These are phyloP conservation scores for Martes flavigula DNA, from an alignment of 2,797 vertebrate species.

Conservation along the genomic window DNA sequence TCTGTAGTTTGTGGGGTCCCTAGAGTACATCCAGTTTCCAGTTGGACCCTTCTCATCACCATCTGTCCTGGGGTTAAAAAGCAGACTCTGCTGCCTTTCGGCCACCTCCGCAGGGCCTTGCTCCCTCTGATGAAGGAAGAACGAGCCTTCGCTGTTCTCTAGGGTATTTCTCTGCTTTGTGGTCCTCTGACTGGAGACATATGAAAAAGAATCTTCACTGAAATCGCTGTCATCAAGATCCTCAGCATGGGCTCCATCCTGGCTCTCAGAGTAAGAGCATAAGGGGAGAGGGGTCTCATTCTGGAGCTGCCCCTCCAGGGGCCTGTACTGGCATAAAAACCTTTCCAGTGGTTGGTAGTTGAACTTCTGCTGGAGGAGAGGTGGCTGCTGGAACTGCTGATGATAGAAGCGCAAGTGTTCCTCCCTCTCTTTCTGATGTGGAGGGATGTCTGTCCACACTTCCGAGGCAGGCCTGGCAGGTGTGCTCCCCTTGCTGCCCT, in stretches of 20 bases:
- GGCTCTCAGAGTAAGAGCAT: constrained; percentile 7
- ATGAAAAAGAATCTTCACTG: constrained; percentile 89
- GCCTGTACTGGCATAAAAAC: constrained; percentile 79
- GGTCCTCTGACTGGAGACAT: constrained; percentile 72
- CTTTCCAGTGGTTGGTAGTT: constrained; percentile 83
- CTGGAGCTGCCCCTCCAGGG: constrained; percentile 68
- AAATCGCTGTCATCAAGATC: constrained; percentile 88
- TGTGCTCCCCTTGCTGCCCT: constrained; percentile 41
- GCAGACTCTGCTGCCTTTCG: constrained; percentile 65
- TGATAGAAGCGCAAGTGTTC: constrained; percentile 91
- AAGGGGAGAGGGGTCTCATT: constrained; percentile 22
- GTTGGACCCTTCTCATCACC: constrained; percentile 20
- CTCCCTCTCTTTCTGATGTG: constrained; percentile 86
- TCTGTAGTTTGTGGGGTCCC: constrained; percentile 14
- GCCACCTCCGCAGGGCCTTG: constrained; percentile 49
- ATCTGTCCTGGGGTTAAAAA: constrained; percentile 66
- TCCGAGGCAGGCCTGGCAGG: constrained; percentile 39
- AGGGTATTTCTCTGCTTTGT: constrained; percentile 56
- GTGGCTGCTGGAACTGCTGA: constrained; percentile 91
- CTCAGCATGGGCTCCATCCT: constrained; percentile 80
- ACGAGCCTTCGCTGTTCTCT: constrained; percentile 77
- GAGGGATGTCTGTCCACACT: constrained; percentile 66
- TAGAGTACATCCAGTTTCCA: constrained; percentile 59
- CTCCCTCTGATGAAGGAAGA: constrained; percentile 85
- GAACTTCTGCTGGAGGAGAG: constrained; percentile 81